Conservation (phyloP, 2,797 vertebrate genomes). For the Echeneis naucrates region DNA sequence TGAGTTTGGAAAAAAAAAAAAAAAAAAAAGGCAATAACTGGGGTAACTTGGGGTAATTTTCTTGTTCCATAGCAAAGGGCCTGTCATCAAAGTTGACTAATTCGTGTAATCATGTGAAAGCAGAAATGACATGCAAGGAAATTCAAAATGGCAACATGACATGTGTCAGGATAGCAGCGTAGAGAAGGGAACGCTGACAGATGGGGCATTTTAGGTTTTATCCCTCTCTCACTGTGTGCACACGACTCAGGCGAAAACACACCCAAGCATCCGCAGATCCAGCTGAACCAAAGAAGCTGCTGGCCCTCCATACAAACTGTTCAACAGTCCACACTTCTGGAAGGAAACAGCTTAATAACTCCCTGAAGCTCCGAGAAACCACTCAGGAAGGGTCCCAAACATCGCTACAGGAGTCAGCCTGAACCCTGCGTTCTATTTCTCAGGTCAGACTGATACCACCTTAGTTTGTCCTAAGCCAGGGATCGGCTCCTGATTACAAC, state of each 20-base stretch:
- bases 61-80: too few species aligned
- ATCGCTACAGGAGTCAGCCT: too few species aligned
- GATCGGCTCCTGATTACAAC: not conserved
- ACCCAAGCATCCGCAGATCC: constrained; percentile 4
- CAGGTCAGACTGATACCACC: not conserved
- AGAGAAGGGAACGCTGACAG: constrained; percentile 5
- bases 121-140: constrained; percentile 8
- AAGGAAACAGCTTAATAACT: not conserved
- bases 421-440: not conserved
- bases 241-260: not conserved
- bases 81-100: constrained; percentile 15
- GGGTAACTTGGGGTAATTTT: too few species aligned
- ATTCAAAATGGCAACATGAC: not conserved
- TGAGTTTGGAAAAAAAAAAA: too few species aligned
- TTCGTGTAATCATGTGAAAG: constrained; percentile 3
- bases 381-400: not conserved
- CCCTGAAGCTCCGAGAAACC: not conserved
- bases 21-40: constrained; percentile 15
- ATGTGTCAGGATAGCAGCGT: constrained; percentile 6
- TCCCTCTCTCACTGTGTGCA: too few species aligned
- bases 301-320: not conserved
- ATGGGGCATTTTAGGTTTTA: constrained; percentile 23
- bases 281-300: constrained; percentile 6
- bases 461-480: not conserved
- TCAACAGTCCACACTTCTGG: not conserved